These are phyloP conservation scores for Eupithecia abbreviata DNA, from an alignment of 2,888 invertebrate species.

Conservation along the genomic window DNA sequence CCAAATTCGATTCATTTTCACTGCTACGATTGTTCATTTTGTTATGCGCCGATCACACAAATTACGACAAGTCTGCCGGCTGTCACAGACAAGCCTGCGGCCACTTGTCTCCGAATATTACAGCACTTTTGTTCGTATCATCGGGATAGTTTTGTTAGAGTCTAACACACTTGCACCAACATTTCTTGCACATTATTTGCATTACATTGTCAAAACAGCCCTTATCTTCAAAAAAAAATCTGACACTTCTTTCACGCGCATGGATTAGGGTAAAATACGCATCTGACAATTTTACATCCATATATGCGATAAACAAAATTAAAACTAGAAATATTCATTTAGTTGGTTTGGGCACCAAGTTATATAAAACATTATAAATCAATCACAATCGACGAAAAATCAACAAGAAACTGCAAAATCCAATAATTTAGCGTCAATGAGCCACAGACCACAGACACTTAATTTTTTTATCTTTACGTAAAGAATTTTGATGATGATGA, in stretches of 20 bases:
- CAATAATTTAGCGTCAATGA: conserved; percentile 72
- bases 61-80: conserved; percentile 78
- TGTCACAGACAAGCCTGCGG: conserved; percentile 61
- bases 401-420: conserved; percentile 57
- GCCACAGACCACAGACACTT: conserved; percentile 76
- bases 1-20: conserved; percentile 79
- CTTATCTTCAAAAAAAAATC: conserved; percentile 28
- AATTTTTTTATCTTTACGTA: conserved; percentile 38
- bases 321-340: conserved; percentile 58
- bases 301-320: conserved; percentile 45
- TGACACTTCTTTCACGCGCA: conserved; percentile 79
- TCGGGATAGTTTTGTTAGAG: conserved; percentile 47
- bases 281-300: conserved; percentile 56
- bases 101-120: conserved; percentile 41
- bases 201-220: conserved; percentile 71
- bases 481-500: neutral
- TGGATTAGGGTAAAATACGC: conserved; percentile 74
- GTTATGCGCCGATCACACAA: conserved; percentile 63
- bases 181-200: conserved; percentile 34
- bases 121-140: conserved; percentile 72
- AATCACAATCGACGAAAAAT: conserved; percentile 46
- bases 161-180: conserved; percentile 30
- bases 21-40: conserved; percentile 81
- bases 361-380: conserved; percentile 17
- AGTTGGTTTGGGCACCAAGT: conserved; percentile 40